Evolutionary conservation across 2,113 vertebrate genomes (phyloP), one percentile per base, ranked within the genome.

Genomic region (Stigmatopora argus): DNA sequence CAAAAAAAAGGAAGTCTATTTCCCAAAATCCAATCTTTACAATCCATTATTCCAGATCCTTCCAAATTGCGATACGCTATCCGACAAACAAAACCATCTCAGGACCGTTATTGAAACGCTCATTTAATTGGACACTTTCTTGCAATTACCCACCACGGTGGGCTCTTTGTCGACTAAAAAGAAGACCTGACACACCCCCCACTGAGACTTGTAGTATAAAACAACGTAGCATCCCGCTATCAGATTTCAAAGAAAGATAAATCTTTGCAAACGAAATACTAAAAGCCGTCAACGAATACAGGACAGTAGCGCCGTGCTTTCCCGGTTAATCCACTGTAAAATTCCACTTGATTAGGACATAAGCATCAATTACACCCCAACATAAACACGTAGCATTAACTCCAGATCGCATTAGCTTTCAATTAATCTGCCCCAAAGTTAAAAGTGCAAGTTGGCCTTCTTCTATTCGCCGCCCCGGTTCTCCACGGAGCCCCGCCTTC

Each of bases 101-200:
- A 67, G 60, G 45, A 81, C 79, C 84, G 81, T 85, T 53, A 78
- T 83, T 85, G 85, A 65, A 76, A 77, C 75, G 77, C 69, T 85
- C 85, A 88, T 86, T 80, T 74, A 82, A 82, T 86, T 67, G 26
- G 26, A 31, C 67, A 69, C 53, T 79, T 41, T 86, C 73, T 83
- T 84, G 67, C 75, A 83, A 83, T 87, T 87, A 86, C 57, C 67
- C 75, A 72, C 66, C 77, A 75, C 26, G n/a, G n/a, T n/a, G n/a
- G n/a, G n/a, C 75, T 73, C 62, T 72, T 49, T 68, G 59, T 23
- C 63, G 72, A 77, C 64, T 69, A 75, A 73, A 57, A n/a, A 66
- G 52, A 67, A 66, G 56, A 67, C 68, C 61, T 58, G 38, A 69
- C 49, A 26, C 61, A 63, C 62, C 61, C n/a, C 26, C 71, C 55